Conservation (phyloP, 2,113 vertebrate species). For the Pantherophis guttatus region DNA sequence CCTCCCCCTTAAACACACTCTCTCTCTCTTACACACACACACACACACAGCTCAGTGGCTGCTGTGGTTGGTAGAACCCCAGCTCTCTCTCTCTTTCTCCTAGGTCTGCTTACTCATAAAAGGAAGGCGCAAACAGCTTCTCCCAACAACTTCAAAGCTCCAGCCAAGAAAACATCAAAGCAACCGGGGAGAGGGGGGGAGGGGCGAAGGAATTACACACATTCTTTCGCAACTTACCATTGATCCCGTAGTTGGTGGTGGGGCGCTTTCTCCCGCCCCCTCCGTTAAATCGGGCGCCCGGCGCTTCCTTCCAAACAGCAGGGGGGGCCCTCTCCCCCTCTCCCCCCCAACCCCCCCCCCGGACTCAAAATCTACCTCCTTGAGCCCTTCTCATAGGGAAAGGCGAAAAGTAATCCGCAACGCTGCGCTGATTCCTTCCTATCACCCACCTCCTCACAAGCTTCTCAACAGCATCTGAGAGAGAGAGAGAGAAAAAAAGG, state of each 20-base stretch:
- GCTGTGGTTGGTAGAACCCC: background rate
- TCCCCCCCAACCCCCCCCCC: background rate
- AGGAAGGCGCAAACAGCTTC: constrained; percentile 60
- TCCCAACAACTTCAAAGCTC: constrained; percentile 80
- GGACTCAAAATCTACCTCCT: background rate
- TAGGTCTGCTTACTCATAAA: constrained; percentile 35
- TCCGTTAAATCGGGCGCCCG: constrained; percentile 30
- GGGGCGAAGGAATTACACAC: constrained; percentile 55
- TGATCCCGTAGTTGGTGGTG: constrained; percentile 65
- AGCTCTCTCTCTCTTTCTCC: background rate
- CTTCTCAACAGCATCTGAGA: constrained; percentile 54
- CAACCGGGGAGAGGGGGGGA: background rate
- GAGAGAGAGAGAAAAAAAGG: background rate
- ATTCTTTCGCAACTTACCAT: constrained; percentile 82
- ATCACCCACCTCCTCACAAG: constrained; percentile 48
- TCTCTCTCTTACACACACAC: background rate
- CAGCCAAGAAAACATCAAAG: constrained; percentile 82
- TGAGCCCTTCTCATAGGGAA: constrained; percentile 35
- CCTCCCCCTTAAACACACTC: background rate
- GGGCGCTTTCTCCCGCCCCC: background rate
- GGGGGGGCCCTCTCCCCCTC: background rate
- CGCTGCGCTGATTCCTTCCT: constrained; percentile 28
- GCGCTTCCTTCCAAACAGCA: background rate
- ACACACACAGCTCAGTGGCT: constrained; percentile 14
- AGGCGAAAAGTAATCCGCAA: constrained; percentile 63